Base-by-base conservation (phyloP, 2,113 vertebrate genomes). In the Phylloscopus whistleri region DNA sequence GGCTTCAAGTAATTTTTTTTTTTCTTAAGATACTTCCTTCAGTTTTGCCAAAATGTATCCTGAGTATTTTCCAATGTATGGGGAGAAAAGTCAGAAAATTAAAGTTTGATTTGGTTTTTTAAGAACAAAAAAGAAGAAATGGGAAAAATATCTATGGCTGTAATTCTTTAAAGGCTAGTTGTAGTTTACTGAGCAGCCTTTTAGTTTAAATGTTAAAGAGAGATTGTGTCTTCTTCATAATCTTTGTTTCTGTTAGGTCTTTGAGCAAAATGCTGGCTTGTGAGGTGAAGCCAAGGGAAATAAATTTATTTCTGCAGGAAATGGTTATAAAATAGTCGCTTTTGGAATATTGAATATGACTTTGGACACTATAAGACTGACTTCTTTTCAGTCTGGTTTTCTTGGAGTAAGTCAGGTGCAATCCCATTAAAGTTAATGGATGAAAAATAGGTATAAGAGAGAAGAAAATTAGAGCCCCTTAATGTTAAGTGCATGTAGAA, bases 91-190 rank as follows among this genome's bases (percentile, higher is more conserved):
- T 46, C 22, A 87, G 64, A 91, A 67, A 80, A 87, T 23, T 60
- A 16, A 83, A 35, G 31, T 79, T 51, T 81, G 15, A 68, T 77
- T 84, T 60, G 52, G 14, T 90, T 80, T 63, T 83, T 63, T 78
- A 62, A 84, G 41, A 92, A 82, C 13, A 27, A 93, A 85, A 85
- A 63, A 35, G 44, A 56, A 80, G 33, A 84, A 78, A 30, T 81
- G 39, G 26, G 78, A 58, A 77, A 90, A 90, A 60, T 77, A 53
- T 77, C 55, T 44, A 22, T 55, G 33, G 27, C 59, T 76, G 27
- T 69, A 93, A 83, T 83, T 89, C 59, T 89, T 95, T 52, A 74
- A 94, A 95, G 87, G 85, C 75, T 76, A 90, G 16, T 23, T 77
- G 21, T 56, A 39, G n/a, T 73, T 93, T 89, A 68, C 41, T 90